Base-by-base conservation (phyloP, 2,888 invertebrate genomes). In the Drosophila kanekoi region DNA sequence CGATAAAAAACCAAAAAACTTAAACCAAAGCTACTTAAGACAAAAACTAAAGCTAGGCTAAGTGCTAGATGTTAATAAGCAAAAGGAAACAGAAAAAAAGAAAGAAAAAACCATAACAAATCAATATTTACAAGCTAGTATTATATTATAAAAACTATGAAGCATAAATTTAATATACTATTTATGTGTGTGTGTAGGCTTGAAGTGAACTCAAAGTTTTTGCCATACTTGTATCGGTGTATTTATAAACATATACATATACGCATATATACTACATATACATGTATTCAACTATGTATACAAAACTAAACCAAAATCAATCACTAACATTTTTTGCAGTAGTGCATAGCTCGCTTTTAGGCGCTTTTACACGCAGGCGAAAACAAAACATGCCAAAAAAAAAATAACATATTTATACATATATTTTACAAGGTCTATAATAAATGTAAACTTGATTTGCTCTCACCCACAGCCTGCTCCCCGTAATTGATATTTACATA, bases 291-390 rank as follows among this genome's bases (percentile, higher is more conserved):
- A 18, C 44, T 73, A 73, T 63, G 33, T 69, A 72, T 64, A 69
- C 53, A 58, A 68, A 60, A 48, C 51, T 61, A 56, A 63, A 9
- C 28, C 28, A 28, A 61, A 70, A 67, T 61, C 64, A 72, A 78
- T 78, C 84, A 84, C 69, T 69, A 84, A 78, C 71, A 73, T 52
- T 71, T 78, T 82, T 79, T 82, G 85, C 82, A 44, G 78, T 81
- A 80, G 84, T 61, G 49, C 68, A 70, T 84, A 81, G 85, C 77
- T 84, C 86, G 84, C 84, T 85, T 85, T 80, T 86, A 84, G 84
- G 84, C 84, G 84, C 86, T 84, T 83, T 84, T 86, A 83, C 84
- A 85, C 84, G 86, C 86, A 84, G 69, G 80, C 81, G 80, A 83
- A 75, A 58, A 49, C 8, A 28, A 28, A 28, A 28, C 28, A 28